Conservation (phyloP, 2,797 vertebrate species). For the Mormyrops boulengeri region DNA sequence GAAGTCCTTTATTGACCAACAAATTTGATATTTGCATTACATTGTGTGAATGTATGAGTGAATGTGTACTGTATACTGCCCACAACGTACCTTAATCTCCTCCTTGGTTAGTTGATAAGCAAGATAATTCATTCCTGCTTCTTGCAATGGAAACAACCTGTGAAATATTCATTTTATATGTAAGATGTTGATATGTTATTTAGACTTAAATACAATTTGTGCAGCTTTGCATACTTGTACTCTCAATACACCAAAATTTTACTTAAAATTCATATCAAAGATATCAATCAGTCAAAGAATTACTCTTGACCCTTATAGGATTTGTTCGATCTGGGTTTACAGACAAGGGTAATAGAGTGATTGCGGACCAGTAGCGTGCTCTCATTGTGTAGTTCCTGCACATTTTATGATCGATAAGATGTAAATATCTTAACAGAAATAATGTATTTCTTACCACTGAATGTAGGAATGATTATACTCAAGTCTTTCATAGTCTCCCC, state of each 20-base stretch:
- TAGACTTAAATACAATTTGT: neutral
- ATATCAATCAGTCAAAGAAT: neutral
- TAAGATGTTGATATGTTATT: neutral
- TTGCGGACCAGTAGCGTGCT: neutral
- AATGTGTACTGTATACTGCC: neutral
- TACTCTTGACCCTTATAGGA: neutral
- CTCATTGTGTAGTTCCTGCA: neutral
- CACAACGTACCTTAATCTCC: constrained; percentile 71
- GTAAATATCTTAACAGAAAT: neutral
- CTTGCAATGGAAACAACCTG: constrained; percentile 89
- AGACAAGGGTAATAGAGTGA: neutral
- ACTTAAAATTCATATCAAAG: neutral
- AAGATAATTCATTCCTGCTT: constrained; percentile 72
- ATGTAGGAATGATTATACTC: constrained; percentile 81
- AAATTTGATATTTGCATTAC: neutral
- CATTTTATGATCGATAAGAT: neutral
- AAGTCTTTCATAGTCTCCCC: constrained; percentile 54
- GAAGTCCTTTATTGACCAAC: constrained; percentile 66
- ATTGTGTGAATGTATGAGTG: neutral
- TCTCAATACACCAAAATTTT: neutral
- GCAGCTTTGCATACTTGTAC: neutral
- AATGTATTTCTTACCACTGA: constrained; percentile 72
- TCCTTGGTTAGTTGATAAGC: constrained; percentile 63
- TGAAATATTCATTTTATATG: neutral
- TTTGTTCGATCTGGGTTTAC: neutral